Base-by-base conservation (phyloP, 2,113 vertebrate species). In the Cyanistes caeruleus region DNA sequence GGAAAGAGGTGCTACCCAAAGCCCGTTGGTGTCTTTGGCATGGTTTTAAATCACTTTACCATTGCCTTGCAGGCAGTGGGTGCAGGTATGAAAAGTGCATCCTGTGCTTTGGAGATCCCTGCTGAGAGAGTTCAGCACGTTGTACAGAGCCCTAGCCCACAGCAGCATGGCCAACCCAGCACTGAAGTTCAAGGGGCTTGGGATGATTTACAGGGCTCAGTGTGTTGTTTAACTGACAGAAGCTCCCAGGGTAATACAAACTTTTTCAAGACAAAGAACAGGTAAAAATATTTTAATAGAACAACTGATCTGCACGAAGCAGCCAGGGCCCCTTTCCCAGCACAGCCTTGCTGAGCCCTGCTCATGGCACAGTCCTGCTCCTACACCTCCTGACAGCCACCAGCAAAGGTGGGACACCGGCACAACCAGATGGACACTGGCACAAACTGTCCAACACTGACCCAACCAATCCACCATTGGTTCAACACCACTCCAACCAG, bases 41-140 rank as follows among this genome's bases (percentile, higher is more conserved):
- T 8, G 59, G 58, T 39, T 20, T 37, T 39, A 41, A 56, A 58
- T 33, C 4, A 9, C 56, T 28, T 37, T 10, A 2, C 24, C 14
- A 0, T 23, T 43, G 53, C 35, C 39, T 43, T 13, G 55, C 33
- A 73, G 43, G 11, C 59, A 11, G 55, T 2, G 7, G 15, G 53
- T 49, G 18, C 35, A 62, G 65, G 20, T 25, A 4, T 8, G 51
- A 21, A 13, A 55, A 60, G 41, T 35, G 37, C 27, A 37, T 48
- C 49, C 55, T 35, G 22, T 20, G 68, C 53, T 76, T 64, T 84
- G 59, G 68, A 52, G 30, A 41, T 17, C 17, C n/a, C 44, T 22
- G 1, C 39, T 23, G 2, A 0, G 3, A 58, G 55, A 63, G 10
- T 25, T 55, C 74, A 55, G 31, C 15, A 0, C 2, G 5, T 37